A percentile compares a stretch with the other conserved stretches of the same genome.
Conservation (phyloP, 2,888 invertebrate genomes). For the Pristionchus fissidentatus region DNA sequence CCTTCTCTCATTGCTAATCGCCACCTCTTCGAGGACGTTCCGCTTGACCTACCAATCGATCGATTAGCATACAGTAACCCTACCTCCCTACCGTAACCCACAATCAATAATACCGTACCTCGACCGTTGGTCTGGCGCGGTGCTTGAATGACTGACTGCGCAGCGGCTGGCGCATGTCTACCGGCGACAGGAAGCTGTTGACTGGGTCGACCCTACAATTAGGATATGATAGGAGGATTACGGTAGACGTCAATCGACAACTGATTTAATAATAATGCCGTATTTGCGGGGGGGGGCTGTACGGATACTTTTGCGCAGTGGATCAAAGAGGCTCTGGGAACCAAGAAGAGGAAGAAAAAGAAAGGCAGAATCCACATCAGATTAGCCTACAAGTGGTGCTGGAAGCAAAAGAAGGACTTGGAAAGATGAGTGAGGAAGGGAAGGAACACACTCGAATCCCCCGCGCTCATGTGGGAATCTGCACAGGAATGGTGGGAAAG, state of each 20-base stretch:
- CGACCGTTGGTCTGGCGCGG: conserved; percentile 65
- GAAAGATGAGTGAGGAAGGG: not conserved
- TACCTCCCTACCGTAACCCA: conserved; percentile 2
- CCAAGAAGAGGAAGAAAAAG: not conserved
- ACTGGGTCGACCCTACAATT: not conserved
- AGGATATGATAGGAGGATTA: not conserved
- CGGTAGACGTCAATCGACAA: too few species aligned
- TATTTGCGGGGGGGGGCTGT: too few species aligned
- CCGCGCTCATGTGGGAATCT: not conserved
- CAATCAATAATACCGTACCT: conserved; percentile 52
- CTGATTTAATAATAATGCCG: too few species aligned
- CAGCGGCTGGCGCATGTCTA: conserved; percentile 60
- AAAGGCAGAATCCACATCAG: too few species aligned
- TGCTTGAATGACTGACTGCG: conserved; percentile 73
- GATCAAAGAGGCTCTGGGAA: not conserved
- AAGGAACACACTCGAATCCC: not conserved
- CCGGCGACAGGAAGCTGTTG: conserved; percentile 41
- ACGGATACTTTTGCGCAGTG: too few species aligned
- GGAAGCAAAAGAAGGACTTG: not conserved
- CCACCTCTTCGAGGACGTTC: conserved; percentile 64
- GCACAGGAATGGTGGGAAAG: too few species aligned
- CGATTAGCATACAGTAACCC: not conserved
- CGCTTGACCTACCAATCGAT: conserved; percentile 58
- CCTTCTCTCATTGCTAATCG: conserved; percentile 64
- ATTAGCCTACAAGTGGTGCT: too few species aligned